phyloP scores from a whole-genome alignment of 2,888 invertebrate species.

The Troides aeacus region DNA sequence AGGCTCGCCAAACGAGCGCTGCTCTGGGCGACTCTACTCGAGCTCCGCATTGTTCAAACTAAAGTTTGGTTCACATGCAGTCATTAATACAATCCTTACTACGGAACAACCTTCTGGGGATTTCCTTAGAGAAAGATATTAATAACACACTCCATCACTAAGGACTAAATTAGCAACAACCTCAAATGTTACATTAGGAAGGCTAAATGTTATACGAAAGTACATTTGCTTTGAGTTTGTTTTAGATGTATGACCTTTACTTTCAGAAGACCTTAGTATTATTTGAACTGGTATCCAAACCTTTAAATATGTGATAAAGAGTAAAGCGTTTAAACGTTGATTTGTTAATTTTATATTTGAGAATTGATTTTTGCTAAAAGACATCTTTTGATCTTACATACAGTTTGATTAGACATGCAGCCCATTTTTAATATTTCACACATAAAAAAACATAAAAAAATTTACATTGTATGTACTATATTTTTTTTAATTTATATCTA shows the following conservation, averaged over 20 bases:
- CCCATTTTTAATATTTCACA: too few relatives aligned
- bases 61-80: constrained; percentile 50
- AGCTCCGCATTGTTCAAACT: constrained; percentile 71
- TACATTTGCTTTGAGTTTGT: neutral
- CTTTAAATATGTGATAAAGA: neutral
- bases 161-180: constrained; percentile 11
- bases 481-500: too few relatives aligned
- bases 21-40: constrained; percentile 66
- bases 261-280: neutral
- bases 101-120: constrained; percentile 55
- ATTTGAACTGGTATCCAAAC: neutral
- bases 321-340: neutral
- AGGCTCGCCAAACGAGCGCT: constrained; percentile 58
- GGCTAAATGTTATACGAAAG: constrained; percentile 11
- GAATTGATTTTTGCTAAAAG: too few relatives aligned
- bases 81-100: constrained; percentile 47
- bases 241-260: neutral
- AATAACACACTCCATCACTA: constrained; percentile 20
- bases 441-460: too few relatives aligned
- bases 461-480: too few relatives aligned
- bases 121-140: constrained; percentile 44
- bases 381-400: too few relatives aligned
- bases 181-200: constrained; percentile 16
- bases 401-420: too few relatives aligned
- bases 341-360: neutral